Evolutionary conservation across 92 coral and sea anemone genomes (phyloP), one percentile per base, ranked within the genome.

Genomic region (Phenganax marumi): DNA sequence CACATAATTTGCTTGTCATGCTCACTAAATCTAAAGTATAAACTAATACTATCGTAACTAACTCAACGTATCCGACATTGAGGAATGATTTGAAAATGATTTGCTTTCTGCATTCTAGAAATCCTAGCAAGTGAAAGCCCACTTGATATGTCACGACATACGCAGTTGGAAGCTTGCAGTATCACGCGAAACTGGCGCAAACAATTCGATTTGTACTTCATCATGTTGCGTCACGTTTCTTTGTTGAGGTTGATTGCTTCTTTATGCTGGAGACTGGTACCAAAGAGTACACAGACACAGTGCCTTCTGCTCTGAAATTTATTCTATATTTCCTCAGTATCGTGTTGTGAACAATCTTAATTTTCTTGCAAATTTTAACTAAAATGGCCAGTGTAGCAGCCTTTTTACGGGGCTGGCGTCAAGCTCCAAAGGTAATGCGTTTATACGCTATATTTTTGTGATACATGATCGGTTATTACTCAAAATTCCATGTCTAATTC

Each of bases 371-470:
- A 8, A 48, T 50, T 52, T 48, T 7, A 48, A 10, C 17, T 52
- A 54, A 16, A 75, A 75, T 75, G 80, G 47, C 80, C 47, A 75
- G 80, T 54, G 43, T 23, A 75, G 62, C 13, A 1, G 3, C 21
- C 14, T 8, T 75, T 19, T 75, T 75, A 53, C 80, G 80, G 14
- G 47, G 80, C 14, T 75, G 65, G 53, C 65, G 80, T 23, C 66
- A 54, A 10, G 51, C 53, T 22, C 49, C 64, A 53, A 75, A 75
- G 80, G 80, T 75, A 75, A 25, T 21, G 19, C 55, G 50, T 52
- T 6, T 16, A 33, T 52, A 73, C 8, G n/a, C 8, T 73, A 17
- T 70, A n/a, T 12, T 73, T 17, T 48, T 18, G 4, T 12, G 25
- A 7, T 18, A 68, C 39, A 23, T 6, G 25, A 10, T 65, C 17